A percentile compares a stretch with the other conserved stretches of the same genome.
Conservation (phyloP, 2,888 invertebrate species). For the Gisinianus flammeolus region DNA sequence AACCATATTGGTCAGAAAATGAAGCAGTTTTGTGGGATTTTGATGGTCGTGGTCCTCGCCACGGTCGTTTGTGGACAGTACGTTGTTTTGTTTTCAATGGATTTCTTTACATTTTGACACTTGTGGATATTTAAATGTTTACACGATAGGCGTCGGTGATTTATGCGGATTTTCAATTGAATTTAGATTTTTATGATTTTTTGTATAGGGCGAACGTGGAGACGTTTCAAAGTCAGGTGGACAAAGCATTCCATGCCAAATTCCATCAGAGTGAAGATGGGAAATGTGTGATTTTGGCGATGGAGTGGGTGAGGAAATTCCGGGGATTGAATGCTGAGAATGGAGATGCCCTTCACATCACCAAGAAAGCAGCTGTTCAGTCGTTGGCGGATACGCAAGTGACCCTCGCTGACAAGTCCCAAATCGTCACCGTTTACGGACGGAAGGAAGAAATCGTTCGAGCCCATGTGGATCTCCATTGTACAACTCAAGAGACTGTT, state of each 20-base stretch:
- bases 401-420: slow-evolving; percentile 29
- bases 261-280: not conserved
- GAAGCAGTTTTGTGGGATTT: no score
- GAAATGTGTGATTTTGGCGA: not conserved
- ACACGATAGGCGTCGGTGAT: no score
- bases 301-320: not conserved
- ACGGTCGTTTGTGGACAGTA: no score
- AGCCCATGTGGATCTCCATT: slow-evolving; percentile 42
- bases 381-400: slow-evolving; percentile 40
- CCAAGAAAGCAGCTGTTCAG: slow-evolving; percentile 42
- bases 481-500: slow-evolving; percentile 35
- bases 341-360: not conserved
- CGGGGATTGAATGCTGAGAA: not conserved
- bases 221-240: not conserved
- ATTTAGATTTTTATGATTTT: no score
- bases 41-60: no score
- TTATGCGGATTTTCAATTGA: no score
- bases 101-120: no score
- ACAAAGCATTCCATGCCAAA: not conserved
- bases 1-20: no score
- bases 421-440: slow-evolving; percentile 49
- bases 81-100: no score
- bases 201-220: no score
- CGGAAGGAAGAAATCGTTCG: slow-evolving; percentile 25
- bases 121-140: no score